Percentiles rank a stretch among this genome's conserved stretches.
Evolutionary conservation across 2,888 invertebrate species (phyloP).

Genomic region (Himalopsyche tibetana): DNA sequence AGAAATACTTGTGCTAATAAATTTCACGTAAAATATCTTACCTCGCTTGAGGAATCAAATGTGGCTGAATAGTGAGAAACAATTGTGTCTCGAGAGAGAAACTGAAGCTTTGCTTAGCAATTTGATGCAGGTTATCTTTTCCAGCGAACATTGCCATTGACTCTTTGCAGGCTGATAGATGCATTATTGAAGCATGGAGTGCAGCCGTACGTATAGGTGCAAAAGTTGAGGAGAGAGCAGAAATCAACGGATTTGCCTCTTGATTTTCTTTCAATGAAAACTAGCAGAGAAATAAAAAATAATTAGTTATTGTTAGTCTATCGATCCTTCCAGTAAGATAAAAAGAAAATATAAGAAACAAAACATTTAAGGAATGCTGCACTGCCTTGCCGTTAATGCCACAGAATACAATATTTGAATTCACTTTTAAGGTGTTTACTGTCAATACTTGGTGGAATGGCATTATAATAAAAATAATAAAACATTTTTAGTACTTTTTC

Average conservation of each 20-base stretch:
- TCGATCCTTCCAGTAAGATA: no score
- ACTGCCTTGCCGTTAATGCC: no score
- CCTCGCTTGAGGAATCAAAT: constrained; percentile 59
- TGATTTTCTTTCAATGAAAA: constrained; percentile 29
- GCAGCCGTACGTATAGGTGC: constrained; percentile 71
- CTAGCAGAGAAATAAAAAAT: neutral
- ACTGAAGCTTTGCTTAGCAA: constrained; percentile 58
- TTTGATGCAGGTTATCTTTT: constrained; percentile 66
- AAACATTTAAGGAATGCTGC: no score
- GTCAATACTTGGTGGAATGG: no score
- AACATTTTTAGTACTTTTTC: no score
- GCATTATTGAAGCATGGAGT: constrained; percentile 73
- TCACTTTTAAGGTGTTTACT: no score
- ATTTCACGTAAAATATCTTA: neutral
- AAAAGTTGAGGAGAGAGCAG: constrained; percentile 70
- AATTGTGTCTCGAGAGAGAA: constrained; percentile 70
- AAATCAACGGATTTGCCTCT: constrained; percentile 23
- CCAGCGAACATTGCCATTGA: constrained; percentile 56
- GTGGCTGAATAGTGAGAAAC: constrained; percentile 50
- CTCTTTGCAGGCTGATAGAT: constrained; percentile 68
- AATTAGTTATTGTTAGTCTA: neutral
- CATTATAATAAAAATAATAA: no score
- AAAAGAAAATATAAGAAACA: no score
- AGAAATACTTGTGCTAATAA: no score
- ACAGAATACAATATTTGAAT: no score